Evolutionary conservation across 2,888 invertebrate species (phyloP).

Genomic region (Branchipolynoe longqiensis): DNA sequence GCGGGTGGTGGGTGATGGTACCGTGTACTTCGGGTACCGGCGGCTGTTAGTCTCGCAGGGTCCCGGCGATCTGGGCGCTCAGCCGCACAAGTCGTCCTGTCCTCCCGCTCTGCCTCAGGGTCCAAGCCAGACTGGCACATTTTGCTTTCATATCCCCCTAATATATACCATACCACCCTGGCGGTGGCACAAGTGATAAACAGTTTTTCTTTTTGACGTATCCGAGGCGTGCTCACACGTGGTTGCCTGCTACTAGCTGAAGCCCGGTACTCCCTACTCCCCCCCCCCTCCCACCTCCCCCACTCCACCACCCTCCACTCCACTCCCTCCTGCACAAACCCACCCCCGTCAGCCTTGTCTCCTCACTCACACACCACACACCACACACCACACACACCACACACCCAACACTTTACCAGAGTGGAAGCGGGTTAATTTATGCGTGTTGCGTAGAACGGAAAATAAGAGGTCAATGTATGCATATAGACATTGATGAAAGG

Average conservation of each 20-base stretch:
- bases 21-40: not conserved
- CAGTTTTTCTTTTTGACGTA: slow-evolving; percentile 21
- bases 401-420: too few species aligned
- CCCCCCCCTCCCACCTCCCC: too few species aligned
- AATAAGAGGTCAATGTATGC: slow-evolving; percentile 47
- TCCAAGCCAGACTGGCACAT: slow-evolving; percentile 38
- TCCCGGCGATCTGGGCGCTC: too few species aligned
- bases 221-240: not conserved
- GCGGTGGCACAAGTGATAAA: slow-evolving; percentile 14
- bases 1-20: not conserved
- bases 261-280: too few species aligned
- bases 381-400: too few species aligned
- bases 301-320: too few species aligned
- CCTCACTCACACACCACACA: slow-evolving; percentile 22
- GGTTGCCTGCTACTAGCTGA: too few species aligned
- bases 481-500: slow-evolving; percentile 34
- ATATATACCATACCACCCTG: too few species aligned
- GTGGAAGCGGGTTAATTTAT: slow-evolving; percentile 24
- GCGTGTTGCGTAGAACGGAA: slow-evolving; percentile 44
- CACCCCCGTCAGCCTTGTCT: too few species aligned
- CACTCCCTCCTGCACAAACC: too few species aligned
- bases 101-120: not conserved
- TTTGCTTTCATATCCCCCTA: slow-evolving; percentile 38
- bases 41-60: not conserved
- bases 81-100: too few species aligned